These are phyloP conservation scores for Petrocephalus schoutedeni DNA, from an alignment of 2,797 vertebrate species.

Conservation along the genomic window DNA sequence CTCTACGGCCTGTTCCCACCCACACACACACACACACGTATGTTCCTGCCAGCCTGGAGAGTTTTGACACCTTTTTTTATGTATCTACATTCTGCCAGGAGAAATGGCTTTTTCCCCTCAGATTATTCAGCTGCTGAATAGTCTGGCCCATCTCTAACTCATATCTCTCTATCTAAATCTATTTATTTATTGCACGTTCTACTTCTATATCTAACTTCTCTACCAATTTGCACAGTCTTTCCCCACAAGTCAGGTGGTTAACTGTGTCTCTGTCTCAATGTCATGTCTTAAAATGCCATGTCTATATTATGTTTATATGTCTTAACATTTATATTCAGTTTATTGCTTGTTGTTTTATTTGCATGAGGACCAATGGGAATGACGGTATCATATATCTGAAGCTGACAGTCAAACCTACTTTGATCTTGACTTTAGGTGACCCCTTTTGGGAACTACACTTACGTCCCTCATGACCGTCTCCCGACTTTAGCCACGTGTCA, in stretches of 20 bases:
- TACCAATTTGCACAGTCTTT: background rate
- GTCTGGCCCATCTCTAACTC: background rate
- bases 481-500: background rate
- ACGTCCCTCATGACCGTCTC: background rate
- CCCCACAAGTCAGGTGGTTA: background rate
- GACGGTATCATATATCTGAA: background rate
- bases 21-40: background rate
- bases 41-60: background rate
- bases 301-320: background rate
- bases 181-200: background rate
- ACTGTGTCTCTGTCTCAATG: background rate
- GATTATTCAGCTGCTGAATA: background rate
- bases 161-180: background rate
- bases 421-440: too few relatives aligned
- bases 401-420: too few relatives aligned
- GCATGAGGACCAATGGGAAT: background rate
- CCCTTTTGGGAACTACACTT: background rate
- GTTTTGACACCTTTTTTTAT: background rate
- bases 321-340: background rate
- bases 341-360: background rate
- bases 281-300: background rate
- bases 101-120: background rate
- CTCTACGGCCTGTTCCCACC: background rate
- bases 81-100: background rate
- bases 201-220: background rate